Conservation (phyloP, 1,140 invertebrate genomes). For the Drosophila truncata region DNA sequence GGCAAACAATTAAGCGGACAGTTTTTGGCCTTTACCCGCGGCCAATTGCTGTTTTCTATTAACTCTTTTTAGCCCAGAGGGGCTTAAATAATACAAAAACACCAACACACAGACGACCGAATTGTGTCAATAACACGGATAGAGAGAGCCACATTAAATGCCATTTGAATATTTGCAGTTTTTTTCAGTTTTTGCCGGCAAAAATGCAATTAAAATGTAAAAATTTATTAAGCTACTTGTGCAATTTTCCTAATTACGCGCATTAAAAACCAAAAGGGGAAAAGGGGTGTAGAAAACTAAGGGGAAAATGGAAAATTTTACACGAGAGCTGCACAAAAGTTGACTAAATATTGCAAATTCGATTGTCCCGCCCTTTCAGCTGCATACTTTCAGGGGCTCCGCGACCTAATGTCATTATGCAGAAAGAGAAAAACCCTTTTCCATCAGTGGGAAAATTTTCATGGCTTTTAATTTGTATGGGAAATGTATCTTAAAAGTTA, state of each 20-base stretch:
- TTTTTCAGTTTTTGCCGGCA: not conserved
- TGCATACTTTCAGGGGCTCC: slow-evolving; percentile 26
- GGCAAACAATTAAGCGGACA: slow-evolving; percentile 50
- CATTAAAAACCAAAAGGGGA: slow-evolving; percentile 38
- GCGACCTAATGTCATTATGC: slow-evolving; percentile 27
- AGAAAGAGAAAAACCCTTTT: slow-evolving; percentile 23
- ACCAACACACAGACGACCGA: not conserved
- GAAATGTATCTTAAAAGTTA: not conserved
- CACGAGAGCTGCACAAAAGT: slow-evolving; percentile 21
- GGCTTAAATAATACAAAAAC: slow-evolving; percentile 43
- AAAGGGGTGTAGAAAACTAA: not conserved
- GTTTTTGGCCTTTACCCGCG: slow-evolving; percentile 21
- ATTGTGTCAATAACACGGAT: slow-evolving; percentile 16
- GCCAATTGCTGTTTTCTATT: slow-evolving; percentile 55
- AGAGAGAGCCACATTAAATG: slow-evolving; percentile 39
- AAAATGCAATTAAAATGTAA: slow-evolving; percentile 65
- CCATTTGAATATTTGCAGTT: slow-evolving; percentile 41
- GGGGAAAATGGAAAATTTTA: slow-evolving; percentile 19
- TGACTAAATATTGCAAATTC: slow-evolving; percentile 47
- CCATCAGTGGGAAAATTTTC: not conserved
- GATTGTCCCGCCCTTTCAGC: slow-evolving; percentile 13
- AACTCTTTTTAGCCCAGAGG: slow-evolving; percentile 37
- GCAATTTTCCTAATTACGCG: slow-evolving; percentile 61
- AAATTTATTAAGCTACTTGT: slow-evolving; percentile 64
- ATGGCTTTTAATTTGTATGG: not conserved